Evolutionary conservation across 2,888 invertebrate genomes (phyloP).

Genomic region (Pristionchus exspectatus): DNA sequence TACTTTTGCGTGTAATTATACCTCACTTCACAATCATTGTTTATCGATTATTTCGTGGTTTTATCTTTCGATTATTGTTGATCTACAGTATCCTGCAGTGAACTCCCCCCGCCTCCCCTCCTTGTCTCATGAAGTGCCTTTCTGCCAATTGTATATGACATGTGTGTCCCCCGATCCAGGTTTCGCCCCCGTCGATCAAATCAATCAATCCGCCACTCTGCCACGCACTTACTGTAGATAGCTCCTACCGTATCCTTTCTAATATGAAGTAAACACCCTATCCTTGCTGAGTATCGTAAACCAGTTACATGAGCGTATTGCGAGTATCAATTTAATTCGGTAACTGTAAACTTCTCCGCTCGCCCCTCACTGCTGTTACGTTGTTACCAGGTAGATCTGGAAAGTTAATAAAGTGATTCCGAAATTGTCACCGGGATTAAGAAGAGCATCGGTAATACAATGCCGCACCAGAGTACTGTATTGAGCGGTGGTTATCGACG

Average conservation of each 20-base stretch:
- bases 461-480: neutral
- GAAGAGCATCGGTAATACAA: neutral
- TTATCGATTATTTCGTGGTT: neutral
- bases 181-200: neutral
- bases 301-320: neutral
- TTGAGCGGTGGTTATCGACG: neutral
- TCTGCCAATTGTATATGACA: slow-evolving; percentile 38
- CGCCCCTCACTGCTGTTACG: slow-evolving; percentile 10
- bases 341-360: neutral
- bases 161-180: slow-evolving; percentile 5
- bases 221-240: slow-evolving; percentile 19
- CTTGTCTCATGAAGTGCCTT: slow-evolving; percentile 37
- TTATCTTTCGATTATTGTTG: neutral
- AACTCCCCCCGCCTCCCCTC: no score
- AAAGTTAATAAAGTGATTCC: neutral
- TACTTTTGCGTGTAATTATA: slow-evolving; percentile 16
- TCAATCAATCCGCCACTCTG: neutral
- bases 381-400: slow-evolving; percentile 46
- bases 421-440: neutral
- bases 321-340: neutral
- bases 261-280: neutral
- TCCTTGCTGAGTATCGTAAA: neutral
- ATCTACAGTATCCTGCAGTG: neutral
- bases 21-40: neutral
- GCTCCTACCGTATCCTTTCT: neutral